These are phyloP conservation scores for Epistrophella euchroma DNA, from an alignment of 2,888 invertebrate genomes.

Conservation along the genomic window DNA sequence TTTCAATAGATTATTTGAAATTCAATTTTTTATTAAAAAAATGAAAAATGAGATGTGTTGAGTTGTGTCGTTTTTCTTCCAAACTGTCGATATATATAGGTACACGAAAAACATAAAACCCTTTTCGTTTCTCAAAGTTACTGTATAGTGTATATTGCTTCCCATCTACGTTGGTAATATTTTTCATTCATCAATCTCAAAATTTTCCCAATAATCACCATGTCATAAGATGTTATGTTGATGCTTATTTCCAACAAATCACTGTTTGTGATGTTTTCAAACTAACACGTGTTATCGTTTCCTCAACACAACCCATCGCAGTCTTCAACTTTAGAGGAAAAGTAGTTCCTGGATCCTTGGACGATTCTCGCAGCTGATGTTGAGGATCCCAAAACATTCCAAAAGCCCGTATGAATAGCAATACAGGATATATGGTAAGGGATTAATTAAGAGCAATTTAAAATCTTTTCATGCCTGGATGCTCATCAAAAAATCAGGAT, in stretches of 20 bases:
- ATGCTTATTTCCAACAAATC: slow-evolving; percentile 64
- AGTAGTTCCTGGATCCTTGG: background rate
- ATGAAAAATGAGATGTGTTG: no score
- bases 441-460: slow-evolving; percentile 71
- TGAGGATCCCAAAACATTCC: background rate
- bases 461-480: slow-evolving; percentile 67
- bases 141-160: background rate
- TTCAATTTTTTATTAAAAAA: no score
- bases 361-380: slow-evolving; percentile 15
- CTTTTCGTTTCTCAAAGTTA: no score
- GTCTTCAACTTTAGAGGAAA: background rate
- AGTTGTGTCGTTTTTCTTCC: no score
- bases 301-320: slow-evolving; percentile 16
- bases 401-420: background rate
- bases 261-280: slow-evolving; percentile 29
- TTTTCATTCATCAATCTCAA: slow-evolving; percentile 23
- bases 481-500: slow-evolving; percentile 72
- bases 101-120: no score
- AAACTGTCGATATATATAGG: no score
- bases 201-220: slow-evolving; percentile 39
- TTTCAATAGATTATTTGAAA: no score
- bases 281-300: slow-evolving; percentile 49
- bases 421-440: slow-evolving; percentile 4
- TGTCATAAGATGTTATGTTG: slow-evolving; percentile 30
- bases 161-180: slow-evolving; percentile 4